These are phyloP conservation scores for Andricus curvator DNA, from an alignment of 2,888 invertebrate species.

Conservation along the genomic window DNA sequence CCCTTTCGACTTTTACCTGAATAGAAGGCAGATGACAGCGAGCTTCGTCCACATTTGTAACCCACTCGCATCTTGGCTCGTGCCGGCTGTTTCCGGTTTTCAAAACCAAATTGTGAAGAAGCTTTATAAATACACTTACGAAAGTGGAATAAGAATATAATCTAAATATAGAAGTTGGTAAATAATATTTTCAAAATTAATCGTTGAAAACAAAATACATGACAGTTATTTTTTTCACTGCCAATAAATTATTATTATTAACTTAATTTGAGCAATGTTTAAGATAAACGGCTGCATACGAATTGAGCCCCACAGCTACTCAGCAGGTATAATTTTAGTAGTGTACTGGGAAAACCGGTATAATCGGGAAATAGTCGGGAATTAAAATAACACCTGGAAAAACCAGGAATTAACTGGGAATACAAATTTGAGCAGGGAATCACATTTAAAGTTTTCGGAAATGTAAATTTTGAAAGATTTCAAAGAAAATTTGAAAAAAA, in stretches of 20 bases:
- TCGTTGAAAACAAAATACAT: background rate
- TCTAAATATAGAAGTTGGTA: background rate
- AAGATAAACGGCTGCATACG: background rate
- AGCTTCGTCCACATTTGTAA: conserved; percentile 54
- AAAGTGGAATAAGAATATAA: background rate
- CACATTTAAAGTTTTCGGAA: too few species aligned
- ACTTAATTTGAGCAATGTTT: background rate
- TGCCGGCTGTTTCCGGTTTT: conserved; percentile 74
- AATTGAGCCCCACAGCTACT: too few species aligned
- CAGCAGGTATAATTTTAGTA: too few species aligned
- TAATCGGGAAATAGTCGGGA: too few species aligned
- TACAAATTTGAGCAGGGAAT: too few species aligned
- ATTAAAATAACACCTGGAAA: too few species aligned
- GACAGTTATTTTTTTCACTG: background rate
- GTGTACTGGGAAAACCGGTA: too few species aligned
- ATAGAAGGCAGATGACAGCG: conserved; percentile 61
- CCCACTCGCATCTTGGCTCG: conserved; percentile 65
- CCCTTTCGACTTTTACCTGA: conserved; percentile 40
- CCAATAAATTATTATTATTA: background rate
- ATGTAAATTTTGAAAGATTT: too few species aligned
- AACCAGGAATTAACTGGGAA: too few species aligned
- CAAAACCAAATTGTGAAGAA: background rate
- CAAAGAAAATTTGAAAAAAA: too few species aligned
- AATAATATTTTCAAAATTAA: background rate
- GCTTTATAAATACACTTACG: background rate